Conservation (phyloP, 2,888 invertebrate genomes). For the Leistus spinibarbis region DNA sequence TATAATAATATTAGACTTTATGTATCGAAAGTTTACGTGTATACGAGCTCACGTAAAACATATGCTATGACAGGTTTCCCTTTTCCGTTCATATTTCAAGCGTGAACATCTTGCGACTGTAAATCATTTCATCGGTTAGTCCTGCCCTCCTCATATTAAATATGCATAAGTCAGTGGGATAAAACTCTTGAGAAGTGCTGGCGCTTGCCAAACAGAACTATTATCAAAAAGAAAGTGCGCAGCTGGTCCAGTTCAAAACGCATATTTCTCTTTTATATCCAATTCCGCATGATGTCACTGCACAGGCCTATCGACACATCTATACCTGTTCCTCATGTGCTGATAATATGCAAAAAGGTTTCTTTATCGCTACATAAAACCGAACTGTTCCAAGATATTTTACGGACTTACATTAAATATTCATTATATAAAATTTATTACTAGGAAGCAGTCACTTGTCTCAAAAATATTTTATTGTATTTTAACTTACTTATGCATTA, state of each 20-base stretch:
- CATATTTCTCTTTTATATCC: slow-evolving; percentile 15
- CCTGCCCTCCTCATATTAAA: slow-evolving; percentile 7
- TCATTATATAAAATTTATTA: too few relatives aligned
- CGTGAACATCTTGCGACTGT: background rate
- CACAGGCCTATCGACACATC: background rate
- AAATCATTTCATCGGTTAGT: slow-evolving; percentile 11
- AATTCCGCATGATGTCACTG: background rate
- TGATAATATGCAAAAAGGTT: slow-evolving; percentile 3
- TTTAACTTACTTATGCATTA: too few relatives aligned
- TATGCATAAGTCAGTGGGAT: slow-evolving; percentile 11
- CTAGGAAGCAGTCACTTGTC: too few relatives aligned
- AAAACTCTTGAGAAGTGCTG: background rate
- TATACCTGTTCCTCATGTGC: background rate
- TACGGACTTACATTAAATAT: background rate
- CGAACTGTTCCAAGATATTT: background rate
- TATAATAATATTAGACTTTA: background rate
- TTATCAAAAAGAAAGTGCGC: slow-evolving; percentile 10
- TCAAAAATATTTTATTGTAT: too few relatives aligned
- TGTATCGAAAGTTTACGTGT: background rate
- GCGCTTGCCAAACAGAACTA: background rate
- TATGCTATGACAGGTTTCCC: background rate
- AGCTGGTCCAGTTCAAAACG: slow-evolving; percentile 6
- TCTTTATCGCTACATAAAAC: background rate
- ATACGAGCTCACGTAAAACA: background rate
- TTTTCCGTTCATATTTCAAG: background rate